Evolutionary conservation across 2,113 vertebrate genomes (phyloP).

Genomic region (Calidris pugnax): DNA sequence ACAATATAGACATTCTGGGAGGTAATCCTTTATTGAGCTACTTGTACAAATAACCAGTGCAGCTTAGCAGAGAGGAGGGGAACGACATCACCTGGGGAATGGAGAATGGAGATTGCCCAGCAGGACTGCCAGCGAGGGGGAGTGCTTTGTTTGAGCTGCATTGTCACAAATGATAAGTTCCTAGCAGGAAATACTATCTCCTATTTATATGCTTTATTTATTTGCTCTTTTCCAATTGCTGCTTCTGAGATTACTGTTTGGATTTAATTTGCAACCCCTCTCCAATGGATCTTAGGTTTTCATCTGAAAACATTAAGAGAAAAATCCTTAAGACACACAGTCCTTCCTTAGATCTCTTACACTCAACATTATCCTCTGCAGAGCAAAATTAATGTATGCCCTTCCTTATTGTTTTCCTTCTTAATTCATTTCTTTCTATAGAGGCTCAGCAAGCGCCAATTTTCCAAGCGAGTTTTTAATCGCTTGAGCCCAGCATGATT

Average conservation of each 20-base stretch:
- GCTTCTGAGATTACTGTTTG: neutral
- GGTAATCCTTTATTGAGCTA: neutral
- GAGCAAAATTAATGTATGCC: constrained; percentile 25
- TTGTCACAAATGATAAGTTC: neutral
- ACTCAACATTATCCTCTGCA: neutral
- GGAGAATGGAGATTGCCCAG: neutral
- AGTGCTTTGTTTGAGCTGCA: neutral
- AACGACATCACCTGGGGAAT: neutral
- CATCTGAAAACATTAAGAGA: neutral
- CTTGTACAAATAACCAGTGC: neutral
- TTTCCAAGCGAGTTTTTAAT: constrained; percentile 58
- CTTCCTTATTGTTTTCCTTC: constrained; percentile 47
- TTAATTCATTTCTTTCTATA: constrained; percentile 50
- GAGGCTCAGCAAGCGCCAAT: constrained; percentile 36
- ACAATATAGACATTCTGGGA: rapidly evolving
- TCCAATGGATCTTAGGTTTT: neutral
- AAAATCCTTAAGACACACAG: neutral
- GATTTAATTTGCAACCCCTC: neutral
- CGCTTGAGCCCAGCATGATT: neutral
- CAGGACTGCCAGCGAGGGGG: neutral
- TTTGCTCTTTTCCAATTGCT: constrained; percentile 14
- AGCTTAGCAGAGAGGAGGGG: neutral
- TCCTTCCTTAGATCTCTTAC: constrained; percentile 7
- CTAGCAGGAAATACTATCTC: constrained; percentile 1
- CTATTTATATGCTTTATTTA: constrained; percentile 7